These are phyloP conservation scores for Choristoneura rosaceana DNA, from an alignment of 2,888 invertebrate species.

Conservation along the genomic window DNA sequence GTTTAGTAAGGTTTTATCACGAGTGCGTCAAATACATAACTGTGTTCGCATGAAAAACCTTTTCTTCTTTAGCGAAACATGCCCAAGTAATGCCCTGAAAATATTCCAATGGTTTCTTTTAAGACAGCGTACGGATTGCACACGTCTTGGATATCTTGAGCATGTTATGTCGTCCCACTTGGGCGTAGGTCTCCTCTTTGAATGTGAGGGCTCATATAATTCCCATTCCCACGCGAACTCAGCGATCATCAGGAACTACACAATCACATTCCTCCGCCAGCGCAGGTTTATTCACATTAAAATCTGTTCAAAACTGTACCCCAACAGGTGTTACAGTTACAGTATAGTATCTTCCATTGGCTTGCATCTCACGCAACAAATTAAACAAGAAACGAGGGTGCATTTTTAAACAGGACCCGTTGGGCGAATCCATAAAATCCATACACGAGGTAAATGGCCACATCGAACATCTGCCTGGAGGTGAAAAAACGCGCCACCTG, in stretches of 20 bases:
- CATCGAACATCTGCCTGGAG: slow-evolving; percentile 44
- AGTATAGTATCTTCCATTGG: neutral
- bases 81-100: too few relatives aligned
- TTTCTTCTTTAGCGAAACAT: too few relatives aligned
- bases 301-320: neutral
- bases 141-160: too few relatives aligned
- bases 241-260: too few relatives aligned
- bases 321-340: neutral
- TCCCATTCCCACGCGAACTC: neutral
- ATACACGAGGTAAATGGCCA: slow-evolving; percentile 43
- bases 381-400: slow-evolving; percentile 18
- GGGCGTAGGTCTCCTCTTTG: too few relatives aligned
- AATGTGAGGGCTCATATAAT: neutral
- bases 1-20: too few relatives aligned
- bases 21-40: too few relatives aligned
- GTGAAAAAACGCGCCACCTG: slow-evolving; percentile 45
- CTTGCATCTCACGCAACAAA: neutral
- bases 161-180: too few relatives aligned
- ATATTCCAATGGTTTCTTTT: too few relatives aligned
- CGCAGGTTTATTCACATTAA: neutral
- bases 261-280: neutral
- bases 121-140: too few relatives aligned
- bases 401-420: slow-evolving; percentile 21
- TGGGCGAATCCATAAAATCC: slow-evolving; percentile 24
- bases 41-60: too few relatives aligned